A percentile compares a stretch with the other conserved stretches of the same genome.
phyloP scores from a whole-genome alignment of 2,888 invertebrate species.

The Cinara cedri region DNA sequence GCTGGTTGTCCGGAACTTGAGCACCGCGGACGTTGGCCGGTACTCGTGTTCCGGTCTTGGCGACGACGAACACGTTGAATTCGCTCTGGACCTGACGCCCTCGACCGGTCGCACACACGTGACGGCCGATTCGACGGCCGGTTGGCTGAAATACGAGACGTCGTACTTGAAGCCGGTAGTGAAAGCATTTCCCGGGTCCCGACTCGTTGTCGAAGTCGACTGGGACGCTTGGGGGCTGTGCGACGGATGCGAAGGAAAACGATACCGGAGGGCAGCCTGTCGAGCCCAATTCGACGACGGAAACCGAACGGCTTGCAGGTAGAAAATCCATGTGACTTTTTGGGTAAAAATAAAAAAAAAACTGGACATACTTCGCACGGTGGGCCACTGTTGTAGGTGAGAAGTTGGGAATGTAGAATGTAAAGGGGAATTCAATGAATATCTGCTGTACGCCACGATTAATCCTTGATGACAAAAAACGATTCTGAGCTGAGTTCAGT shows the following conservation, averaged over 20 bases:
- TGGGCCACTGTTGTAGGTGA: no score
- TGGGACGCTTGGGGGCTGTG: constrained; percentile 67
- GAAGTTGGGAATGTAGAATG: no score
- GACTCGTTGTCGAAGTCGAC: constrained; percentile 60
- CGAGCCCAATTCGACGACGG: constrained; percentile 63
- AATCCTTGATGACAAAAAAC: no score
- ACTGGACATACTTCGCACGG: no score
- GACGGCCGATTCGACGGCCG: constrained; percentile 4
- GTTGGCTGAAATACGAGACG: constrained; percentile 17
- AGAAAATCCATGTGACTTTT: no score
- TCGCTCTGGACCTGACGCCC: constrained; percentile 21
- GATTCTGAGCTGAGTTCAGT: no score
- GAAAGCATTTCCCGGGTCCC: constrained; percentile 63
- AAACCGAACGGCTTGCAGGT: constrained; percentile 62
- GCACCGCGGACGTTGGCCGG: constrained; percentile 64
- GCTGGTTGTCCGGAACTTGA: constrained; percentile 64
- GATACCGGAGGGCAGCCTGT: constrained; percentile 66
- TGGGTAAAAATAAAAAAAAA: no score
- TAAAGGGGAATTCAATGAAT: no score
- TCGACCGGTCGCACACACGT: neutral
- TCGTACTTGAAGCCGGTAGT: constrained; percentile 60
- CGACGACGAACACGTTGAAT: constrained; percentile 57
- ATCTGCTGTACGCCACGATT: no score
- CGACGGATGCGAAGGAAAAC: constrained; percentile 65
- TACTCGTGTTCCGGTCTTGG: constrained; percentile 66